phyloP scores from a whole-genome alignment of 1,140 invertebrate species.

The Hycleus cichorii region DNA sequence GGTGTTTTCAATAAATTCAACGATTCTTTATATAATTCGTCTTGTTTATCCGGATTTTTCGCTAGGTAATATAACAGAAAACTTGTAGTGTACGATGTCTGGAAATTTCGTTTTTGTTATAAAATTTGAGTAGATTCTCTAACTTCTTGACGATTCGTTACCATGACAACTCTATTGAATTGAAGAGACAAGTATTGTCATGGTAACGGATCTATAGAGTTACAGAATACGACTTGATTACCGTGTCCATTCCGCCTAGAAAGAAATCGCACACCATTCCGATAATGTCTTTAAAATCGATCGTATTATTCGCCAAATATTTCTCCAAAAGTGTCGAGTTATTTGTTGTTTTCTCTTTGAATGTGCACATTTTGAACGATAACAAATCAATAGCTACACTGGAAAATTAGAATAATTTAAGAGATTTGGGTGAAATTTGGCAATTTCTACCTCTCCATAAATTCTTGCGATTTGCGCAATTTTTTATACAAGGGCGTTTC shows the following conservation, averaged over 20 bases:
- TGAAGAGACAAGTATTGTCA: too few relatives aligned
- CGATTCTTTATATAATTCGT: slow-evolving; percentile 62
- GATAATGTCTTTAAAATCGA: slow-evolving; percentile 70
- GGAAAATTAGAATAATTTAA: slow-evolving; percentile 20
- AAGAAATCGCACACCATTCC: slow-evolving; percentile 77
- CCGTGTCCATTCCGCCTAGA: slow-evolving; percentile 81
- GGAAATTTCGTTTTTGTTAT: slow-evolving; percentile 2
- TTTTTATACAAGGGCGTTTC: slow-evolving; percentile 66
- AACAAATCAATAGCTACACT: slow-evolving; percentile 65
- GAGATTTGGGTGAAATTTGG: background rate
- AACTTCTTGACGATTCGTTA: too few relatives aligned
- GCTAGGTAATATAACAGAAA: slow-evolving; percentile 79
- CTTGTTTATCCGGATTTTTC: slow-evolving; percentile 63
- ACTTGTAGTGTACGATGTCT: slow-evolving; percentile 74
- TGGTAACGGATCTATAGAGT: too few relatives aligned
- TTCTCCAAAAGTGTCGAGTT: slow-evolving; percentile 50
- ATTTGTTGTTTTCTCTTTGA: slow-evolving; percentile 35
- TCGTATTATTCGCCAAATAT: slow-evolving; percentile 56
- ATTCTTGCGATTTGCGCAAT: slow-evolving; percentile 59
- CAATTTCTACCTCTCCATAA: slow-evolving; percentile 56
- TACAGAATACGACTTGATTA: slow-evolving; percentile 35
- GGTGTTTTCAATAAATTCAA: slow-evolving; percentile 46
- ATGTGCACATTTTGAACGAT: slow-evolving; percentile 48
- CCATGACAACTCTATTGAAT: too few relatives aligned
- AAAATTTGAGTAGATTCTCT: background rate